Evolutionary conservation across 35 echinoderm and acorn worm genomes (phyloP), one percentile per base, ranked within the genome.

Genomic region (Diadema setosum): DNA sequence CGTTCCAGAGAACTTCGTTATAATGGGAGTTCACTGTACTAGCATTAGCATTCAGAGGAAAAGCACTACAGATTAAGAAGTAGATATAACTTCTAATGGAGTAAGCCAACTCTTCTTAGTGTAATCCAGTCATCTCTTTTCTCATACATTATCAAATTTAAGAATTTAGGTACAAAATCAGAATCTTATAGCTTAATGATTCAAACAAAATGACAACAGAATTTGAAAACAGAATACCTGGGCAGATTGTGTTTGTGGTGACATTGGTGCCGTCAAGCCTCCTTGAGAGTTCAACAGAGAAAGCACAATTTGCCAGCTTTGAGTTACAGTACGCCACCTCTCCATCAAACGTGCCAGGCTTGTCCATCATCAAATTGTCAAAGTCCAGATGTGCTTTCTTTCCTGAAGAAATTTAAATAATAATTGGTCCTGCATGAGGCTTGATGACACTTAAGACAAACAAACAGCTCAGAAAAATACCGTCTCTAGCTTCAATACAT

Each of bases 241-340:
- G 94, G 61, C 84, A 86, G 26, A 97, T 39, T 21, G 64, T 61
- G 29, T 93, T 97, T 16, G 40, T 74, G 2, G 94, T 97, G 4
- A 97, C 86, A 14, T 87, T 73, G 35, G 86, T 75, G 12, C 90
- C 94, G 81, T 93, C 83, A 32, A 97, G 26, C 39, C 94, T 85
- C 87, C 83, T 41, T 16, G 94, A 82, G 16, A 97, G 42, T 42
- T 97, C 94, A 7, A 90, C 78, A n/a, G 87, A 90, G 58, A 97
- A 97, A 37, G 89, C 43, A 26, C 93, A 42, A 73, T 97, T 97
- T 29, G 94, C 90, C 40, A 97, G 91, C 46, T 97, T 97, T 8
- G 94, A 97, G 70, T 85, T 89, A 12, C 42, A 75, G 81, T 97
- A 97, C 0, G 94, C 94, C 21, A 88, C 83, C 31, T 36, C 12